Evolutionary conservation across 2,888 invertebrate genomes (phyloP).

Genomic region (Myathropa florea): DNA sequence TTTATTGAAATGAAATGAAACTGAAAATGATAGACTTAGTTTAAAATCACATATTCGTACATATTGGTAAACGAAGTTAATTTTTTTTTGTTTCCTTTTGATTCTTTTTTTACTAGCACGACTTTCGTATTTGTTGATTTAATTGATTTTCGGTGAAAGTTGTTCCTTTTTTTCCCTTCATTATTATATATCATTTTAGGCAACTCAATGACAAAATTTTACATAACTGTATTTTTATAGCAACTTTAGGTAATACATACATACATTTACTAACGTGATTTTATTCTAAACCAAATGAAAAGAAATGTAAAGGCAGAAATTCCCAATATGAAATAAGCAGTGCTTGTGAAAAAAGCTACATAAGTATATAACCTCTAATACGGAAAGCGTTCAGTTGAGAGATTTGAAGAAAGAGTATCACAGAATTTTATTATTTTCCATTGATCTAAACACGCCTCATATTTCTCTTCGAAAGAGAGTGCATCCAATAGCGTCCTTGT

Average conservation of each 20-base stretch:
- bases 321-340: constrained; percentile 25
- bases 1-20: constrained; percentile 15
- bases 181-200: constrained; percentile 4
- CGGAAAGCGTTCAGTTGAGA: not conserved
- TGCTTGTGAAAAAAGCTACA: constrained; percentile 3
- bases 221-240: constrained; percentile 15
- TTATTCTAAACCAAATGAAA: constrained; percentile 43
- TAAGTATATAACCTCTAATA: constrained; percentile 4
- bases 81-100: constrained; percentile 18
- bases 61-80: constrained; percentile 37
- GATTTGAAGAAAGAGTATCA: not conserved
- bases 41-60: constrained; percentile 50
- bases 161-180: constrained; percentile 5
- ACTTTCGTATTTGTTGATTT: constrained; percentile 27
- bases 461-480: not conserved
- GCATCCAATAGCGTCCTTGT: too few relatives aligned
- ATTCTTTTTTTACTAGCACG: constrained; percentile 32
- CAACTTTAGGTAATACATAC: not conserved
- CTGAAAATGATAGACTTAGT: constrained; percentile 46
- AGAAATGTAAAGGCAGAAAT: constrained; percentile 9
- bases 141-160: constrained; percentile 39
- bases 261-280: constrained; percentile 48
- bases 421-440: not conserved
- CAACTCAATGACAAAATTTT: constrained; percentile 22
- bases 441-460: not conserved